Evolutionary conservation across 2,113 vertebrate genomes (phyloP), one percentile per base, ranked within the genome.

Genomic region (Pionites leucogaster): DNA sequence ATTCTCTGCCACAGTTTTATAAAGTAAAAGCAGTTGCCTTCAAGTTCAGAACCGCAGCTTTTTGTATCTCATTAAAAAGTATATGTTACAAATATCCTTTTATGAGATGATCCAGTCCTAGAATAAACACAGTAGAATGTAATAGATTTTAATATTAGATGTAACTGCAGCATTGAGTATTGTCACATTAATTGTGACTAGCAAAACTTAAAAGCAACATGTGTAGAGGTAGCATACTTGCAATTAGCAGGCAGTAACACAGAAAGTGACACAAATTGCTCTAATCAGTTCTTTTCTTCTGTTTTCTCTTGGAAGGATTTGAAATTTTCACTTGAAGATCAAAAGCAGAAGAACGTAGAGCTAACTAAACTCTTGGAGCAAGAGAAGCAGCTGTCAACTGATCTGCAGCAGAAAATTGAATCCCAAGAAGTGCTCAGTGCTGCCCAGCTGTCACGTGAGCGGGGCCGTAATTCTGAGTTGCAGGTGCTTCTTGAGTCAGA

Each of bases 401-500:
- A 98, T 90, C 98, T 98, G 59, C 98, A 98, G 49, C 98, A 98
- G 93, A 97, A 98, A 90, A 94, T 98, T 7, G 98, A 98, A 50
- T 98, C 98, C 92, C 98, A 98, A 42, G 98, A 96, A 88, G 31
- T 97, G 72, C 82, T 97, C 17, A 97, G 97, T 86, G 97, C 98
- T 79, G 91, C 97, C 79, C 97, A 98, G 87, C 84, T 98, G 74
- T 97, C 98, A 69, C 97, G 92, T 71, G 98, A 99, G 68, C 97
- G 65, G 60, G 97, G 97, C 80, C 98, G 92, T 46, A 98, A 96
- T 76, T 97, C 98, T 76, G 98, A 99, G 97, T 98, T 99, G 71
- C 98, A 99, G 89, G 98, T 99, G 49, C 99, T 99, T 77, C 98
- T 99, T 85, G 99, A 99, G 7, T 98, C 99, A 1, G 98, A 99